Conservation (phyloP, 1,140 invertebrate species). For the Dendrolimus punctatus region DNA sequence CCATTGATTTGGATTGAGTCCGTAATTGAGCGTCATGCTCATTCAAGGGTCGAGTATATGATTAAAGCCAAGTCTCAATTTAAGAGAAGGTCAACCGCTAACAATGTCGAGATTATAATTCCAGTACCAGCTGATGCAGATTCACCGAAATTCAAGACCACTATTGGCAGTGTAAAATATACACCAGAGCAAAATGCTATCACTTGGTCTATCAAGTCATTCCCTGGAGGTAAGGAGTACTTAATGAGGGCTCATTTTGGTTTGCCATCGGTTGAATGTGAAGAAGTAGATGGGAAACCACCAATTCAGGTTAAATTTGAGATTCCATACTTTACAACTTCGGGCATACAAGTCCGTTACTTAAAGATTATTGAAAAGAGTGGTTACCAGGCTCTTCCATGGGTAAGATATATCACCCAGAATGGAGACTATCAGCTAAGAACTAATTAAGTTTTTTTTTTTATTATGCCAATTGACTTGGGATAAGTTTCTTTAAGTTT, state of each 20-base stretch:
- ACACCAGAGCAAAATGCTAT: slow-evolving; percentile 98
- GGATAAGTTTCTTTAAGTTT: not conserved
- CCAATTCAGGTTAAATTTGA: slow-evolving; percentile 99
- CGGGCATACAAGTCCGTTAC: slow-evolving; percentile 98
- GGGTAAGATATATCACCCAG: slow-evolving; percentile 99
- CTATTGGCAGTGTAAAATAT: slow-evolving; percentile 98
- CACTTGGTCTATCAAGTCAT: slow-evolving; percentile 99
- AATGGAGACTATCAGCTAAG: slow-evolving; percentile 99
- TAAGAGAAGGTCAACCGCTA: slow-evolving; percentile 97
- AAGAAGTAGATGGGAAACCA: slow-evolving; percentile 96
- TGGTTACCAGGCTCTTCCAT: slow-evolving; percentile 98
- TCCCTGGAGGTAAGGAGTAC: slow-evolving; percentile 99
- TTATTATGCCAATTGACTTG: slow-evolving; percentile 6
- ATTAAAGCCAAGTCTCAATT: slow-evolving; percentile 99
- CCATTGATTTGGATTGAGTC: slow-evolving; percentile 99
- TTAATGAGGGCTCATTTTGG: slow-evolving; percentile 99
- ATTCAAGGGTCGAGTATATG: slow-evolving; percentile 99
- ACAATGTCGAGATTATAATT: slow-evolving; percentile 99
- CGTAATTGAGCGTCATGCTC: slow-evolving; percentile 98
- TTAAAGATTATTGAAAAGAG: slow-evolving; percentile 99
- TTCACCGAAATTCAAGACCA: slow-evolving; percentile 99
- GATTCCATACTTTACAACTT: slow-evolving; percentile 99
- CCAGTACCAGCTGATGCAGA: slow-evolving; percentile 98
- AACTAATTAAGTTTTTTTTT: slow-evolving; percentile 81
- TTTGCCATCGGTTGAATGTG: slow-evolving; percentile 96